These are phyloP conservation scores for Xestia c-nigrum DNA, from an alignment of 2,888 invertebrate genomes.

Conservation along the genomic window DNA sequence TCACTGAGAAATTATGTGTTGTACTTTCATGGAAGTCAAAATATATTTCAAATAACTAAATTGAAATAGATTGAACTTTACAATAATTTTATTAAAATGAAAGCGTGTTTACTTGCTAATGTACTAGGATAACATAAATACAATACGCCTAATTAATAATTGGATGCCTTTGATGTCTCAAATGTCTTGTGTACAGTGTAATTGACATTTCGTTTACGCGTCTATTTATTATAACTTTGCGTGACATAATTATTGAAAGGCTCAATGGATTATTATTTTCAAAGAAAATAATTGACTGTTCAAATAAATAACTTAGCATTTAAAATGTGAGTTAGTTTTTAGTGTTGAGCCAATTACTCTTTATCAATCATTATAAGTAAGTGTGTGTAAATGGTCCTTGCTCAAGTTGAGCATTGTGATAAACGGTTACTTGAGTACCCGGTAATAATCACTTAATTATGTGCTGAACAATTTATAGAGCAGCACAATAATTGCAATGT, in stretches of 20 bases:
- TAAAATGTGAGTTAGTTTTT: slow-evolving; percentile 30
- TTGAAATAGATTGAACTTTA: neutral
- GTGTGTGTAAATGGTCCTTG: neutral
- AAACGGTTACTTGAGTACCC: neutral
- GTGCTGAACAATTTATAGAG: neutral
- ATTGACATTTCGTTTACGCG: slow-evolving; percentile 41
- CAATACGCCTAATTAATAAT: slow-evolving; percentile 25
- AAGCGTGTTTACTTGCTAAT: neutral
- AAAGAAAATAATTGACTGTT: slow-evolving; percentile 33
- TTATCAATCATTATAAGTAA: slow-evolving; percentile 21
- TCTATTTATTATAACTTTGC: slow-evolving; percentile 21
- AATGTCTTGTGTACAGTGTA: slow-evolving; percentile 19
- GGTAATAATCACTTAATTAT: slow-evolving; percentile 5
- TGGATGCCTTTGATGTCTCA: slow-evolving; percentile 30
- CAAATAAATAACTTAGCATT: slow-evolving; percentile 39
- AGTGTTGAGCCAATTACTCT: slow-evolving; percentile 28
- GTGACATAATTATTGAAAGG: slow-evolving; percentile 43
- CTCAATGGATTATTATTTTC: slow-evolving; percentile 32
- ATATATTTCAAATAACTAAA: neutral
- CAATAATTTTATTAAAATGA: neutral
- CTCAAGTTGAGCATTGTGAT: slow-evolving; percentile 1
- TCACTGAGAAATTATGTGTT: neutral
- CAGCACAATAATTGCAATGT: neutral
- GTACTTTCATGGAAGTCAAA: neutral
- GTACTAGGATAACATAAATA: slow-evolving; percentile 20